These are phyloP conservation scores for Drosophila nigrodunni DNA, from an alignment of 1,140 invertebrate species.

Conservation along the genomic window DNA sequence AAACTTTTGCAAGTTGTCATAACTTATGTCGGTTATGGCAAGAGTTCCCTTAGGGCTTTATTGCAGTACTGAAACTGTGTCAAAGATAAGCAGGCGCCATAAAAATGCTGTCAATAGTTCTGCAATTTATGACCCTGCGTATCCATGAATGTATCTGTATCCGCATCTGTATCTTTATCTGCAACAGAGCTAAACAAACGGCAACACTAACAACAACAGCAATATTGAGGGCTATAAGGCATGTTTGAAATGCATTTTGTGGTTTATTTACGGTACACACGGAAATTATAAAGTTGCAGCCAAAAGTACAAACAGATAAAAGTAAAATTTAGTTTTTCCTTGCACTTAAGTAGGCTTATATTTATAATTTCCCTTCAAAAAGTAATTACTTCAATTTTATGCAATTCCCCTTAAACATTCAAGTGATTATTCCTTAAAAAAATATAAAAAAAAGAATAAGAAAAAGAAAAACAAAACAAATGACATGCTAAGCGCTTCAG, in stretches of 20 bases:
- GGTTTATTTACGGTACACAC: constrained; percentile 65
- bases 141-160: constrained; percentile 47
- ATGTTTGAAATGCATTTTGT: constrained; percentile 51
- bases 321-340: constrained; percentile 8
- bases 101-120: constrained; percentile 36
- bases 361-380: constrained; percentile 66
- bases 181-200: constrained; percentile 61
- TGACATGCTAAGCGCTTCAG: constrained; percentile 70
- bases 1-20: constrained; percentile 22
- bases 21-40: constrained; percentile 6
- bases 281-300: constrained; percentile 75
- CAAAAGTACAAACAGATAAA: constrained; percentile 32
- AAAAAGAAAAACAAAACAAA: constrained; percentile 53
- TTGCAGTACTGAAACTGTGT: constrained; percentile 32
- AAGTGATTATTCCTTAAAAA: constrained; percentile 1
- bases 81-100: constrained; percentile 47
- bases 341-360: constrained; percentile 32
- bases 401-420: constrained; percentile 37
- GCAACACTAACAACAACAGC: constrained; percentile 9
- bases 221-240: constrained; percentile 10
- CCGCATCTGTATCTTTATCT: constrained; percentile 48
- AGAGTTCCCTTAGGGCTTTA: constrained; percentile 9
- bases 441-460: constrained; percentile 10
- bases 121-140: constrained; percentile 57
- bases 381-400: constrained; percentile 49